Evolutionary conservation across 2,888 invertebrate genomes (phyloP).

Genomic region (Eristalinus aeneus): DNA sequence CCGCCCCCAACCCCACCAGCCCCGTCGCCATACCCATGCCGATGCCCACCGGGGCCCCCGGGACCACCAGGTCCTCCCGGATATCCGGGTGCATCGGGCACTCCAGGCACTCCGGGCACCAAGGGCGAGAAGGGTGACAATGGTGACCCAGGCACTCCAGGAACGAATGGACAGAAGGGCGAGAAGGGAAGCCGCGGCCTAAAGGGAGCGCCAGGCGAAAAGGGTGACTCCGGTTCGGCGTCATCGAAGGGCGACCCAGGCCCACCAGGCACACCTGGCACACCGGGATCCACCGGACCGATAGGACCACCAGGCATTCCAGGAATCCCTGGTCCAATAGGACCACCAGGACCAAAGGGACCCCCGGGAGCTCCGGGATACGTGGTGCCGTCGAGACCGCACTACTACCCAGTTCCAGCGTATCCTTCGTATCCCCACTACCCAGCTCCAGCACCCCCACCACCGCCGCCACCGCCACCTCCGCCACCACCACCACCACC

Average conservation of each 20-base stretch:
- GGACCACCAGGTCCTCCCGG: slow-evolving; percentile 84
- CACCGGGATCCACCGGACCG: slow-evolving; percentile 53
- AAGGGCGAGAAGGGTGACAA: slow-evolving; percentile 21
- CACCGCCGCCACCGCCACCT: slow-evolving; percentile 8
- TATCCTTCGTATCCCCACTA: slow-evolving; percentile 13
- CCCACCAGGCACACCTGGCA: slow-evolving; percentile 80
- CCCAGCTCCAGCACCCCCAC: slow-evolving; percentile 11
- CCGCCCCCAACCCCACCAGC: neutral
- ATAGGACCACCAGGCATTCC: slow-evolving; percentile 27
- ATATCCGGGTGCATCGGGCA: slow-evolving; percentile 80
- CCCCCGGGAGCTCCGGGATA: slow-evolving; percentile 17
- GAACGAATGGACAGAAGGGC: slow-evolving; percentile 4
- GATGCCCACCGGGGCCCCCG: slow-evolving; percentile 25
- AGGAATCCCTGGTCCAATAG: slow-evolving; percentile 28
- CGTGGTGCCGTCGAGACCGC: slow-evolving; percentile 11
- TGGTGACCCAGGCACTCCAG: neutral
- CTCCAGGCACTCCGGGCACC: slow-evolving; percentile 4
- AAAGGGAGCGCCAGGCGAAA: slow-evolving; percentile 4
- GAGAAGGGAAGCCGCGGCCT: neutral
- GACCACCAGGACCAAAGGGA: slow-evolving; percentile 33
- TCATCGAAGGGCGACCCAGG: slow-evolving; percentile 81
- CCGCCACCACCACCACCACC: neutral
- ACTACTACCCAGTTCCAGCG: slow-evolving; percentile 16
- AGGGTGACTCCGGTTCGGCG: neutral
- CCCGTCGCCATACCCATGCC: slow-evolving; percentile 4